Conservation (phyloP, 2,888 invertebrate species). For the Pseudococcus jackbeardsleyi region DNA sequence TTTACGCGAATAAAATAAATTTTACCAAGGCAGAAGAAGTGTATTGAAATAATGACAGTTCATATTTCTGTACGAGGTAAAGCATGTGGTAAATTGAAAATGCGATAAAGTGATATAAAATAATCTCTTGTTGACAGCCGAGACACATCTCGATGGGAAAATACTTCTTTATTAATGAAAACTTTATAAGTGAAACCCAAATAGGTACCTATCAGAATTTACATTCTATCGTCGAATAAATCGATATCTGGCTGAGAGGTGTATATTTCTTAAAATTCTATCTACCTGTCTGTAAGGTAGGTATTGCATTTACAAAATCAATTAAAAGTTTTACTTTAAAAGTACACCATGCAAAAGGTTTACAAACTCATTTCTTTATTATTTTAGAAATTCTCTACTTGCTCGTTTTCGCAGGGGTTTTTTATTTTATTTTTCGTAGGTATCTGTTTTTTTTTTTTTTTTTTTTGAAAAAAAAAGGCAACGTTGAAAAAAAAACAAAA, state of each 20-base stretch:
- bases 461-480: background rate
- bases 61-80: slow-evolving; percentile 16
- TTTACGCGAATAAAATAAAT: slow-evolving; percentile 53
- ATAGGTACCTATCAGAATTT: slow-evolving; percentile 1
- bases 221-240: background rate
- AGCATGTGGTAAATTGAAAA: slow-evolving; percentile 35
- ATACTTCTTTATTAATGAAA: slow-evolving; percentile 10
- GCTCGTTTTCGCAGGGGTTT: no score
- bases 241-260: background rate
- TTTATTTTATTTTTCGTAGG: no score
- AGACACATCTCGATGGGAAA: background rate
- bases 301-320: background rate
- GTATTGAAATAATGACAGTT: slow-evolving; percentile 50
- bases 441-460: background rate
- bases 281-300: background rate
- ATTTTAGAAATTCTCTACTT: no score
- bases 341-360: background rate
- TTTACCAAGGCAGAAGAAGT: background rate
- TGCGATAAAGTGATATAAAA: background rate
- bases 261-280: background rate
- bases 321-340: background rate
- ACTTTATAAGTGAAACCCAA: background rate
- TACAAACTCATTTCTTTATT: no score
- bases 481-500: background rate
- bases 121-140: slow-evolving; percentile 3